Conservation (phyloP, 2,888 invertebrate genomes). For the Metallyticus violacea region DNA sequence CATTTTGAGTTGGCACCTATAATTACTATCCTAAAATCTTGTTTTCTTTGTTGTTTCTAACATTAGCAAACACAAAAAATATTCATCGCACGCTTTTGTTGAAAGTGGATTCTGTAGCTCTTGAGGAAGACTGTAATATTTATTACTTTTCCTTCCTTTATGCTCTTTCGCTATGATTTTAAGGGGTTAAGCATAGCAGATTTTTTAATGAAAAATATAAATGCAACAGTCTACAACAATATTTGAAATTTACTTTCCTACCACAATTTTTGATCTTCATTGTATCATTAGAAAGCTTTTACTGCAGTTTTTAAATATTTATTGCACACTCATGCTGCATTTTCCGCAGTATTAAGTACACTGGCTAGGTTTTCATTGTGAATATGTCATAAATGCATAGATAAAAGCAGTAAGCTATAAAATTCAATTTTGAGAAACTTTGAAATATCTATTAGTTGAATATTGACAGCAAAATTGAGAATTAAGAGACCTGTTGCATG, state of each 20-base stretch:
- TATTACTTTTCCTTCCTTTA: not conserved
- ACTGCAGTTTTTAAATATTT: not conserved
- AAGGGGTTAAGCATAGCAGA: not conserved
- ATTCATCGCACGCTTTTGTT: not conserved
- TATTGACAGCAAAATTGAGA: too few relatives aligned
- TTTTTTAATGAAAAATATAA: too few relatives aligned
- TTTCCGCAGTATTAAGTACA: not conserved
- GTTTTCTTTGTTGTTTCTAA: not conserved
- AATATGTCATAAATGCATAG: too few relatives aligned
- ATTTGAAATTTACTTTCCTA: not conserved
- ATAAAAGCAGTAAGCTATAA: too few relatives aligned
- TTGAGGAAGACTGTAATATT: not conserved
- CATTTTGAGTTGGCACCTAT: not conserved
- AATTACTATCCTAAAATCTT: not conserved
- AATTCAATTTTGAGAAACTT: too few relatives aligned
- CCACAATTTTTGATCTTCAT: not conserved
- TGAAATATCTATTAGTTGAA: too few relatives aligned
- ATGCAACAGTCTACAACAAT: not conserved
- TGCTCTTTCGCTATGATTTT: not conserved
- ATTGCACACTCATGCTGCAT: not conserved
- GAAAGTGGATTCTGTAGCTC: not conserved
- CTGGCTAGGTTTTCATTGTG: not conserved
- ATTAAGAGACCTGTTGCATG: too few relatives aligned
- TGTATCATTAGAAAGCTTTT: not conserved
- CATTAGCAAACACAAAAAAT: not conserved